Percentiles rank a stretch among this genome's conserved stretches.
phyloP scores from a whole-genome alignment of 2,888 invertebrate species.

The Caenorhabditis japonica region DNA sequence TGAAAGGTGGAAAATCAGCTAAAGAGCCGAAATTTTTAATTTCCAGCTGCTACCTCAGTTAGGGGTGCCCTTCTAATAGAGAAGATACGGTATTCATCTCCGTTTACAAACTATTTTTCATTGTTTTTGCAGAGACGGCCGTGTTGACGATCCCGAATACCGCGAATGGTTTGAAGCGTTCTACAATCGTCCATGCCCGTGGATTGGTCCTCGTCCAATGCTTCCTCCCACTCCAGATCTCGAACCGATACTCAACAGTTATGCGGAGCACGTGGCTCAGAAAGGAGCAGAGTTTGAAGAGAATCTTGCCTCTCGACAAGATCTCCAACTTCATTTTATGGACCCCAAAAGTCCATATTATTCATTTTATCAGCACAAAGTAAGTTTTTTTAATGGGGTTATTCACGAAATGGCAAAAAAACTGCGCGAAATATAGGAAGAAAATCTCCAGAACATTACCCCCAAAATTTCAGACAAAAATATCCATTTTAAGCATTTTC shows the following conservation, averaged over 20 bases:
- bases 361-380: slow-evolving; percentile 62
- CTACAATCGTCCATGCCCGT: slow-evolving; percentile 48
- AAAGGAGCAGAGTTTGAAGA: slow-evolving; percentile 92
- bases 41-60: too few species aligned
- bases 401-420: too few species aligned
- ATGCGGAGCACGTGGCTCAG: slow-evolving; percentile 94
- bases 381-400: too few species aligned
- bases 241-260: slow-evolving; percentile 91
- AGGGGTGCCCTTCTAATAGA: too few species aligned
- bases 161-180: slow-evolving; percentile 58
- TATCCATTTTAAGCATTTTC: too few species aligned
- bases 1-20: too few species aligned
- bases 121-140: slow-evolving; percentile 45
- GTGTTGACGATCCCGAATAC: slow-evolving; percentile 51
- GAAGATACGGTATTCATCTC: too few species aligned
- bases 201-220: slow-evolving; percentile 55
- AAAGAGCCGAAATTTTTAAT: too few species aligned
- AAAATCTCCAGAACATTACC: too few species aligned
- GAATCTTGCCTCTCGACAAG: slow-evolving; percentile 74
- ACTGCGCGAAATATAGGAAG: too few species aligned
- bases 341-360: slow-evolving; percentile 56
- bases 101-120: too few species aligned
- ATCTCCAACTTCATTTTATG: slow-evolving; percentile 64
- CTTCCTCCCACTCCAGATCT: slow-evolving; percentile 86
- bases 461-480: too few species aligned